phyloP scores from a whole-genome alignment of 2,113 vertebrate genomes.

The Sylvietta virens region DNA sequence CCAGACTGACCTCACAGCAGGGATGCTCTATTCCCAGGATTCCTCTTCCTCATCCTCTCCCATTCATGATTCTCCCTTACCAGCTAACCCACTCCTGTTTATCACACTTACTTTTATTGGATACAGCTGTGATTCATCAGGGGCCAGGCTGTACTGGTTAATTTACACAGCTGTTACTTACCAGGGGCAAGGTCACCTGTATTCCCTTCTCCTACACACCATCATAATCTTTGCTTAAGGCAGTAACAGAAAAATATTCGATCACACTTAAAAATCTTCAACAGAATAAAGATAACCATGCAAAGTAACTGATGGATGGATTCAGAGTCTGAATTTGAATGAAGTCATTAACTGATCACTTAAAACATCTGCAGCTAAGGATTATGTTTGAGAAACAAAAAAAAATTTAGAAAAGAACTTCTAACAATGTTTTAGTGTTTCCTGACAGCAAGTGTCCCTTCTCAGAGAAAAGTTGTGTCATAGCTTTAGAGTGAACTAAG shows the following conservation, averaged over 20 bases:
- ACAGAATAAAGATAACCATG: background rate
- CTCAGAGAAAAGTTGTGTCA: background rate
- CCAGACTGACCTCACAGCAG: background rate
- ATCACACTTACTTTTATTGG: background rate
- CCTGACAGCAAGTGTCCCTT: background rate
- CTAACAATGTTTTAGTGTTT: background rate
- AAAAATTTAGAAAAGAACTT: background rate
- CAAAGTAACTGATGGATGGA: background rate
- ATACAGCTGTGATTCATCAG: background rate
- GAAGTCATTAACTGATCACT: background rate
- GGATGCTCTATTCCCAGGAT: background rate
- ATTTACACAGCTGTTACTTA: background rate
- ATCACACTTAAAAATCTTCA: background rate
- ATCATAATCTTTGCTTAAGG: background rate
- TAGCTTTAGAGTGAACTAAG: background rate
- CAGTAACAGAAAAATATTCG: background rate
- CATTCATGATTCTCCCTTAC: background rate
- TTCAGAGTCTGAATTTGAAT: background rate
- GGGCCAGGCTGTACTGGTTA: background rate
- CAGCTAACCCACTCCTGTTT: background rate
- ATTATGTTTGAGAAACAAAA: background rate
- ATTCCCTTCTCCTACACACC: background rate
- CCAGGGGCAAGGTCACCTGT: background rate
- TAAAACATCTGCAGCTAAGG: background rate
- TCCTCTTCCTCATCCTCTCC: background rate